Evolutionary conservation across 1,140 invertebrate species (phyloP).

Genomic region (Hylaeus volcanicus): DNA sequence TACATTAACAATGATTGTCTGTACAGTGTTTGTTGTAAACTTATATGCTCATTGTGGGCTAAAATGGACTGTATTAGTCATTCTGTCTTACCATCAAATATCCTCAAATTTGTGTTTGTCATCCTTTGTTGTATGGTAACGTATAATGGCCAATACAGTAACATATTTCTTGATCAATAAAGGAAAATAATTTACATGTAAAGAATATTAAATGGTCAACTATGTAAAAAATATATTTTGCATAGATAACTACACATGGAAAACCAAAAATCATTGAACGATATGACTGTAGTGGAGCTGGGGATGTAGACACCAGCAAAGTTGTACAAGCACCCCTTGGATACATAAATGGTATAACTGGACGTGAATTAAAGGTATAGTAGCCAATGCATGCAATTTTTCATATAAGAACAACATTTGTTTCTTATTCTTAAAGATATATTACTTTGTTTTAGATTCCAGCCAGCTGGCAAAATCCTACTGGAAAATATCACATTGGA

Average conservation of each 20-base stretch:
- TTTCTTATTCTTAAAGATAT: neutral
- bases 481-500: slow-evolving; percentile 91
- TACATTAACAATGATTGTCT: neutral
- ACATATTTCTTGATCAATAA: neutral
- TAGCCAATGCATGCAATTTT: neutral
- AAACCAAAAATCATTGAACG: slow-evolving; percentile 96
- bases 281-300: slow-evolving; percentile 96
- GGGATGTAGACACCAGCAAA: slow-evolving; percentile 94
- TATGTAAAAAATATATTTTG: slow-evolving; percentile 12
- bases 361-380: slow-evolving; percentile 91
- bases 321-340: slow-evolving; percentile 89
- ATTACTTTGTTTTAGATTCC: slow-evolving; percentile 86
- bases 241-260: slow-evolving; percentile 91
- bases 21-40: neutral
- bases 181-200: neutral
- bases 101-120: neutral
- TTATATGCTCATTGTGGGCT: neutral
- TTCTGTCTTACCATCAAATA: neutral
- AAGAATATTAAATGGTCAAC: neutral
- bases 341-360: slow-evolving; percentile 91
- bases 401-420: neutral
- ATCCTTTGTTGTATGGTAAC: slow-evolving; percentile 3
- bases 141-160: neutral
- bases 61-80: slow-evolving; percentile 12
- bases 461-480: slow-evolving; percentile 90